A percentile compares a stretch with the other conserved stretches of the same genome.
These are phyloP conservation scores for Plagodis pulveraria DNA, from an alignment of 2,888 invertebrate genomes.

Conservation along the genomic window DNA sequence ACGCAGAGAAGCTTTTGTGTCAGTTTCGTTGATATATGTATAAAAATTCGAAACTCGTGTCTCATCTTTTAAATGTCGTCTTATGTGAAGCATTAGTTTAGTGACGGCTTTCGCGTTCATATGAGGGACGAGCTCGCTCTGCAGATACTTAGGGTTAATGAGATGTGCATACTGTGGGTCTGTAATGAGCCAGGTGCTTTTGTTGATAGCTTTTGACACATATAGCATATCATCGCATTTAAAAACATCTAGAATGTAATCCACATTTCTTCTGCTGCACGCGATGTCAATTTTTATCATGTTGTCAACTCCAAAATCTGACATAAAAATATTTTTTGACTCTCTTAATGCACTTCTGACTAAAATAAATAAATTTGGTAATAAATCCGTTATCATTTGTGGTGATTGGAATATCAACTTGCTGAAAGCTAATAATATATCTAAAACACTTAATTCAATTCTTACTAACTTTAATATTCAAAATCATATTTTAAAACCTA, in stretches of 20 bases:
- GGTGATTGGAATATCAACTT: no score
- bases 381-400: no score
- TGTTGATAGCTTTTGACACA: conserved; percentile 63
- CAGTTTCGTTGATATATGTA: conserved; percentile 46
- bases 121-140: conserved; percentile 54
- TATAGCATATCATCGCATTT: conserved; percentile 62
- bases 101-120: conserved; percentile 62
- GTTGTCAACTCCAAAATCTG: conserved; percentile 53
- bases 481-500: no score
- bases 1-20: conserved; percentile 46
- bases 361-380: no score
- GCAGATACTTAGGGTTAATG: conserved; percentile 64
- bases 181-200: conserved; percentile 62
- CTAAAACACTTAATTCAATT: no score
- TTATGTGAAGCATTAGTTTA: conserved; percentile 60
- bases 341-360: no score
- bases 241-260: conserved; percentile 52
- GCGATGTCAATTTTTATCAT: conserved; percentile 61
- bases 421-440: no score
- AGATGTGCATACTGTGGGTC: conserved; percentile 61
- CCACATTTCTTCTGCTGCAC: conserved; percentile 46
- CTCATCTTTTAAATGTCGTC: conserved; percentile 61
- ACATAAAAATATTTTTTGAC: no score
- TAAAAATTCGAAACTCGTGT: conserved; percentile 63
- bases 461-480: no score